These are phyloP conservation scores for Gulo gulo DNA, from an alignment of 2,113 vertebrate species.

Conservation along the genomic window DNA sequence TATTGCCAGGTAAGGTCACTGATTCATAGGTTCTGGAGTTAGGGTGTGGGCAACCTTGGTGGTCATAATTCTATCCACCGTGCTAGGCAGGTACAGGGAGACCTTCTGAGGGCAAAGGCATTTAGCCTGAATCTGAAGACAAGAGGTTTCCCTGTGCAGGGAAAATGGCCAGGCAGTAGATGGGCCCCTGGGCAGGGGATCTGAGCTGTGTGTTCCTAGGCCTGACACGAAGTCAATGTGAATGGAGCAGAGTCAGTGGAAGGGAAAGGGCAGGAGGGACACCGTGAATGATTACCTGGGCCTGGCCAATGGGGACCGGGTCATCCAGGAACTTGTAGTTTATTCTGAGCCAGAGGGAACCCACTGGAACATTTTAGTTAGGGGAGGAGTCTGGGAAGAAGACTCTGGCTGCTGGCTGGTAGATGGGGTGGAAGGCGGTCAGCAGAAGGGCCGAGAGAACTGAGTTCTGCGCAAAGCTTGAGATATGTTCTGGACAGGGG, in stretches of 20 bases:
- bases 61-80: no score
- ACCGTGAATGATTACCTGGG: accelerated
- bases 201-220: background rate
- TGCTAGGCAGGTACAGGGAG: background rate
- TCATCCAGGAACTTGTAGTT: background rate
- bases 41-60: background rate
- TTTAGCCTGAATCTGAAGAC: background rate
- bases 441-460: background rate
- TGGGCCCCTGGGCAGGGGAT: background rate
- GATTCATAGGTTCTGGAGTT: background rate
- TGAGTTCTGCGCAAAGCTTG: background rate
- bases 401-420: background rate
- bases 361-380: background rate
- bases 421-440: background rate
- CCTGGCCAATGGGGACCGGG: background rate
- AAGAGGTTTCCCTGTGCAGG: background rate
- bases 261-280: background rate
- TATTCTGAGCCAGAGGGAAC: background rate
- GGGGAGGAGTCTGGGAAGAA: background rate
- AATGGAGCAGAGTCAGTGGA: background rate
- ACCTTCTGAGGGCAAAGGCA: background rate
- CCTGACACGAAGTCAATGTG: background rate
- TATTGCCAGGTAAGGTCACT: background rate
- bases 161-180: background rate
- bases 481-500: background rate